These are phyloP conservation scores for Uropetala carovei DNA, from an alignment of 2,888 invertebrate species.

Conservation along the genomic window DNA sequence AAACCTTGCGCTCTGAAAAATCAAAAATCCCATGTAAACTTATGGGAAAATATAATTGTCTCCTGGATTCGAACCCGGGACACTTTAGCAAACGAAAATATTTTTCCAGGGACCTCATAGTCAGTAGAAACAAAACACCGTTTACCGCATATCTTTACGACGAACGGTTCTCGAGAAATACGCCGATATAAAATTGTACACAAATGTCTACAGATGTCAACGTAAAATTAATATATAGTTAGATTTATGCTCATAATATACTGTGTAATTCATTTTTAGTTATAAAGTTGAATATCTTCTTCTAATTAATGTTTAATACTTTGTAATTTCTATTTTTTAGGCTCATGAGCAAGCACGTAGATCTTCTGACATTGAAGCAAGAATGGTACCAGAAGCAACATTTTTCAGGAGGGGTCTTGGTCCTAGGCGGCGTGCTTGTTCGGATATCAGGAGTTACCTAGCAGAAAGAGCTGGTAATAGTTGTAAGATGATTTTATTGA, in stretches of 20 bases:
- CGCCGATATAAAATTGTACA: too few relatives aligned
- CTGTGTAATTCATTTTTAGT: background rate
- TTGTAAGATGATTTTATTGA: background rate
- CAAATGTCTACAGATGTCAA: too few relatives aligned
- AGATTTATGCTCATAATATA: background rate
- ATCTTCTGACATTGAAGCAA: conserved; percentile 55
- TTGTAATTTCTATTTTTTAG: conserved; percentile 13
- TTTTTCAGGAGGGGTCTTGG: conserved; percentile 65
- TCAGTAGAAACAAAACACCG: too few relatives aligned
- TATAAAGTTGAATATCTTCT: background rate
- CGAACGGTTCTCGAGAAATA: too few relatives aligned
- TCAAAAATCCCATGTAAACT: too few relatives aligned
- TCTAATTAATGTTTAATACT: background rate
- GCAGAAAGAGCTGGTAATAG: conserved; percentile 70
- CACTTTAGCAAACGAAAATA: too few relatives aligned
- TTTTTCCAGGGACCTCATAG: too few relatives aligned
- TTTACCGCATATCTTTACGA: too few relatives aligned
- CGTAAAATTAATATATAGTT: too few relatives aligned
- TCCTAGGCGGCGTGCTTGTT: conserved; percentile 70
- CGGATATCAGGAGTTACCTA: conserved; percentile 73
- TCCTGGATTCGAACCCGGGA: too few relatives aligned
- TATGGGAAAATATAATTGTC: too few relatives aligned
- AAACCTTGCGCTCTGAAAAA: too few relatives aligned
- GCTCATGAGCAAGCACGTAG: conserved; percentile 34
- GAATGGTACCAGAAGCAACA: conserved; percentile 66